Conservation (phyloP, 2,113 vertebrate species). For the Leucosticte australis region DNA sequence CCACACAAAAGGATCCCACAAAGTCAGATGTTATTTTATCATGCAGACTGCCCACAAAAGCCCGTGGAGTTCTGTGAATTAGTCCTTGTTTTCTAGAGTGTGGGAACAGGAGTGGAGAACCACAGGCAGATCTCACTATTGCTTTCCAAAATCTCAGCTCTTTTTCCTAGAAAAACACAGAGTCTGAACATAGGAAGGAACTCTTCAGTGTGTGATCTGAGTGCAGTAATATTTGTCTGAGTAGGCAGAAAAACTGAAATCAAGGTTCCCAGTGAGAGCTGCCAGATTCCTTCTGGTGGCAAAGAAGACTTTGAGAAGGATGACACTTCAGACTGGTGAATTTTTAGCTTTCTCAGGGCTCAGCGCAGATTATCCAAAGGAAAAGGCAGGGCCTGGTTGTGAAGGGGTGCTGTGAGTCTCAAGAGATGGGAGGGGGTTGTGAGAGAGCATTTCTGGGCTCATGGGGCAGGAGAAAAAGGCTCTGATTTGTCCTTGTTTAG, state of each 20-base stretch:
- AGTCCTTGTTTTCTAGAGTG: not conserved
- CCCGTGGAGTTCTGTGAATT: not conserved
- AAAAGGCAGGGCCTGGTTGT: not conserved
- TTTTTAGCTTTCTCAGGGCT: not conserved
- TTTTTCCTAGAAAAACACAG: not conserved
- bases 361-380: not conserved
- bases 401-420: rapidly evolving
- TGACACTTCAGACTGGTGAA: not conserved
- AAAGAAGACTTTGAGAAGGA: not conserved
- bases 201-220: not conserved
- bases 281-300: not conserved
- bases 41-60: not conserved
- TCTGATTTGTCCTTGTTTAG: not conserved
- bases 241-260: not conserved
- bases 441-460: not conserved
- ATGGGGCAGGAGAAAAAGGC: not conserved
- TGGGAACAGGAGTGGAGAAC: not conserved
- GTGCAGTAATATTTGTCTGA: slow-evolving; percentile 1
- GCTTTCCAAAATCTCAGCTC: not conserved
- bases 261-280: not conserved
- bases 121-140: not conserved
- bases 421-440: not conserved
- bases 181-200: not conserved
- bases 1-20: not conserved
- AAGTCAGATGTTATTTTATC: not conserved